Conservation (phyloP, 2,797 vertebrate genomes). For the Rhinogobio ventralis region DNA sequence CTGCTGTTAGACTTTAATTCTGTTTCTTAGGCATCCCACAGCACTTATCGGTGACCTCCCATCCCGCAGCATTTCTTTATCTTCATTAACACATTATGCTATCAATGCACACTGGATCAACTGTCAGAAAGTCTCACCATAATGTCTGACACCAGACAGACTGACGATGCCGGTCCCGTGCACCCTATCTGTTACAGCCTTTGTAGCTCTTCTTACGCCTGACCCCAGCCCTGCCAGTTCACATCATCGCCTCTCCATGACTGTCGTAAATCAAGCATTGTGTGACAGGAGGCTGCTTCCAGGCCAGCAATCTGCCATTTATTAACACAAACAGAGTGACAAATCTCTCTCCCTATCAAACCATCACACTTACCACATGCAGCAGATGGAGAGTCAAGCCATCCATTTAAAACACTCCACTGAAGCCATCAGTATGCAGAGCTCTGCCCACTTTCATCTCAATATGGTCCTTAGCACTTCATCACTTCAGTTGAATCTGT, state of each 20-base stretch:
- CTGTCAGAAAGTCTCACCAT: slow-evolving; percentile 22
- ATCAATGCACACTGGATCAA: slow-evolving; percentile 11
- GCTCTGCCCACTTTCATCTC: slow-evolving; percentile 21
- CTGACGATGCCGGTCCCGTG: neutral
- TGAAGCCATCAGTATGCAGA: slow-evolving; percentile 21
- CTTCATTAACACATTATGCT: slow-evolving; percentile 39
- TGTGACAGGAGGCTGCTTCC: slow-evolving; percentile 46
- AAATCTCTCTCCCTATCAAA: slow-evolving; percentile 55
- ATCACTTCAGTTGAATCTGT: neutral
- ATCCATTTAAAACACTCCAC: slow-evolving; percentile 43
- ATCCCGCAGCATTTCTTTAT: slow-evolving; percentile 23
- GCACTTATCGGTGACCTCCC: neutral
- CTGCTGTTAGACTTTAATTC: neutral
- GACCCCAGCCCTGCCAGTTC: slow-evolving; percentile 24
- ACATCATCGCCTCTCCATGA: neutral
- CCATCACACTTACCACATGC: slow-evolving; percentile 48
- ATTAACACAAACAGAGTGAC: slow-evolving; percentile 56
- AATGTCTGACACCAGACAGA: slow-evolving; percentile 29
- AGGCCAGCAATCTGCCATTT: slow-evolving; percentile 51
- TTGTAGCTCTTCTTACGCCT: slow-evolving; percentile 8
- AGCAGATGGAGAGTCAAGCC: slow-evolving; percentile 21
- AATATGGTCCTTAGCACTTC: slow-evolving; percentile 17
- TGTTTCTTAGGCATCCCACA: neutral
- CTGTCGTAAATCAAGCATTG: slow-evolving; percentile 41
- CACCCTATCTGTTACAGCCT: slow-evolving; percentile 10